phyloP scores from a whole-genome alignment of 2,888 invertebrate species.

The Tinea trinotella region DNA sequence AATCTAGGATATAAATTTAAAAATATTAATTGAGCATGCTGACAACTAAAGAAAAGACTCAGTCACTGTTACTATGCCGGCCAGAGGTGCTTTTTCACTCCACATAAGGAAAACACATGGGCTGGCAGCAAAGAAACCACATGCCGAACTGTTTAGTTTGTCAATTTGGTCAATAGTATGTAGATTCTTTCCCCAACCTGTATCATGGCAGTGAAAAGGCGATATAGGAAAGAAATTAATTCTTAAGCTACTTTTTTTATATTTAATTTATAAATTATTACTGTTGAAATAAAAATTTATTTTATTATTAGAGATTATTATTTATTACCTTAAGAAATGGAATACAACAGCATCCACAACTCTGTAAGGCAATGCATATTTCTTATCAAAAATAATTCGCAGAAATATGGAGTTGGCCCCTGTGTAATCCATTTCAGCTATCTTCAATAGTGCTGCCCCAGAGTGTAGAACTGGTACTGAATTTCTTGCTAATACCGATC shows the following conservation, averaged over 20 bases:
- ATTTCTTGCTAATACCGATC: conserved; percentile 90
- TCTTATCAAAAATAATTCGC: conserved; percentile 94
- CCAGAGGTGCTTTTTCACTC: too few relatives aligned
- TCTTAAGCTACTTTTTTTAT: too few relatives aligned
- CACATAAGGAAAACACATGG: too few relatives aligned
- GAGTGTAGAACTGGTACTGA: conserved; percentile 97
- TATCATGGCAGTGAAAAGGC: too few relatives aligned
- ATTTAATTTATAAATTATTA: background rate
- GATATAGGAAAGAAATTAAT: too few relatives aligned
- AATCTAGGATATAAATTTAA: conserved; percentile 74
- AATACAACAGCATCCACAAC: conserved; percentile 96
- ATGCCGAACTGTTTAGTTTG: too few relatives aligned
- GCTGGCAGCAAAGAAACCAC: too few relatives aligned
- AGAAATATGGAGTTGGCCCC: conserved; percentile 97
- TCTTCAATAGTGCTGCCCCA: conserved; percentile 93
- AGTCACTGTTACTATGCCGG: too few relatives aligned
- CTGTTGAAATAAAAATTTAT: background rate
- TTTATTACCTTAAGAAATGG: conserved; percentile 87
- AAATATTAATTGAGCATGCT: conserved; percentile 13
- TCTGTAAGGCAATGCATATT: conserved; percentile 95
- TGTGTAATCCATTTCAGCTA: conserved; percentile 97
- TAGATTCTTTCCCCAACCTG: too few relatives aligned
- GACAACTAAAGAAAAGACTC: too few relatives aligned
- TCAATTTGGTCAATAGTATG: too few relatives aligned
- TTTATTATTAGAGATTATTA: background rate